Conservation (phyloP, 2,113 vertebrate species). For the Pao palembangensis region DNA sequence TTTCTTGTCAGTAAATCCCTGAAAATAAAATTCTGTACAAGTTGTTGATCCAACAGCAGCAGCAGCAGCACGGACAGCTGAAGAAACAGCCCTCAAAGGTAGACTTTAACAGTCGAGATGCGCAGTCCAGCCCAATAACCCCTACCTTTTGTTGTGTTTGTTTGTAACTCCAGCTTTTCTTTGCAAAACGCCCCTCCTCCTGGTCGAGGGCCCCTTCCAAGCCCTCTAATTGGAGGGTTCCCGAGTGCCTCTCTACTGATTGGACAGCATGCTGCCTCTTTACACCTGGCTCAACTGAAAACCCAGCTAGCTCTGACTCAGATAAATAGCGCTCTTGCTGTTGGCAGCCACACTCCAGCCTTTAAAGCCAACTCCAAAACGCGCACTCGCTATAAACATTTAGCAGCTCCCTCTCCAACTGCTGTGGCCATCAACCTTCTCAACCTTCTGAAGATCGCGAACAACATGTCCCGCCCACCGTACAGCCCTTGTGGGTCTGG, state of each 20-base stretch:
- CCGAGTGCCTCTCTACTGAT: constrained; percentile 78
- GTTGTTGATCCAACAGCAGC: background rate
- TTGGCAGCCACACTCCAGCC: constrained; percentile 39
- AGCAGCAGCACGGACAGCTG: background rate
- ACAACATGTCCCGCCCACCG: constrained; percentile 83
- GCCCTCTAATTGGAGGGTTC: constrained; percentile 39
- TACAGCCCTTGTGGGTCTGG: constrained; percentile 83
- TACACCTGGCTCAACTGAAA: constrained; percentile 84
- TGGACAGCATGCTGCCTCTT: constrained; percentile 84
- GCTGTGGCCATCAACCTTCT: constrained; percentile 77
- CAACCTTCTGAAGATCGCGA: constrained; percentile 81
- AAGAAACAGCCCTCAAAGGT: too few relatives aligned
- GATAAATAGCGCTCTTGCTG: constrained; percentile 64
- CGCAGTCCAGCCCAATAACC: constrained; percentile 66
- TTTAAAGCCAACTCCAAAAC: constrained; percentile 33
- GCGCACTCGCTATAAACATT: background rate
- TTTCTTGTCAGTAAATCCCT: constrained; percentile 18
- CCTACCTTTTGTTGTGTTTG: constrained; percentile 47
- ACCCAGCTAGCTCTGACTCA: constrained; percentile 83
- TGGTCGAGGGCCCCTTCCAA: constrained; percentile 76
- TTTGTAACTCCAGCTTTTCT: constrained; percentile 16
- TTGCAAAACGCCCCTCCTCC: constrained; percentile 65
- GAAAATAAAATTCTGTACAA: constrained; percentile 8
- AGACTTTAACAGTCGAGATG: background rate
- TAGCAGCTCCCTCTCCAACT: constrained; percentile 39